Base-by-base conservation (phyloP, 2,113 vertebrate genomes). In the Corythaixoides concolor region DNA sequence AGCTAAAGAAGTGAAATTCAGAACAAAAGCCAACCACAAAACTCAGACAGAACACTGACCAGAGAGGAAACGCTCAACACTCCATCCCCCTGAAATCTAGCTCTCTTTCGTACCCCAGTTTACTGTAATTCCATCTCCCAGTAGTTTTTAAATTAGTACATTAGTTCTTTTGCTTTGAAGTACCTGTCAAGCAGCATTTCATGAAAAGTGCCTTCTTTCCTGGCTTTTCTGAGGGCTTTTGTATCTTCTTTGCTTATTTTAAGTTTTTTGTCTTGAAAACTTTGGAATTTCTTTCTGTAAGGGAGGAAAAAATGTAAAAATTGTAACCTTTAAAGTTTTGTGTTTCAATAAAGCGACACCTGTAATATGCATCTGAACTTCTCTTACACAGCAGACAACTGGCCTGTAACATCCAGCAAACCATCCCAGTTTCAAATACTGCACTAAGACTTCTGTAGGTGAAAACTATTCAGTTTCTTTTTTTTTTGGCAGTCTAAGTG, bases 281-380 rank as follows among this genome's bases (percentile, higher is more conserved):
- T 99, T 98, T 99, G 99, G 95, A 99, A 99, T 97, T 99, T 99
- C 96, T 99, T 99, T 90, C 99, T 99, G 98, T 79, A 95, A 97
- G 77, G 47, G 69, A 63, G 32, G 89, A 33, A 56, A 19, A 37
- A 23, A 28, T 13, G 20, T 4, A 62, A 33, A n/a, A 28, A 45
- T 4, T 8, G 0, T 15, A 84, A 79, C 3, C 12, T 12, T 35
- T 22, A 4, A 84, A 81, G 43, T 6, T 60, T 58, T 56, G 15
- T 53, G 32, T 64, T 66, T 64, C 32, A 80, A 17, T 35, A 20
- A 23, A 79, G 35, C 8, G 82, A 13, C 62, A 88, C 9, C 30
- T 55, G 22, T 45, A 22, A 1, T 43, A 67, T 50, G 41, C 84
- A 37, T 75, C 77, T 67, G 56, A 70, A 59, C 16, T 79, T 58